Evolutionary conservation across 2,888 invertebrate species (phyloP).

Genomic region (Thera britannica): DNA sequence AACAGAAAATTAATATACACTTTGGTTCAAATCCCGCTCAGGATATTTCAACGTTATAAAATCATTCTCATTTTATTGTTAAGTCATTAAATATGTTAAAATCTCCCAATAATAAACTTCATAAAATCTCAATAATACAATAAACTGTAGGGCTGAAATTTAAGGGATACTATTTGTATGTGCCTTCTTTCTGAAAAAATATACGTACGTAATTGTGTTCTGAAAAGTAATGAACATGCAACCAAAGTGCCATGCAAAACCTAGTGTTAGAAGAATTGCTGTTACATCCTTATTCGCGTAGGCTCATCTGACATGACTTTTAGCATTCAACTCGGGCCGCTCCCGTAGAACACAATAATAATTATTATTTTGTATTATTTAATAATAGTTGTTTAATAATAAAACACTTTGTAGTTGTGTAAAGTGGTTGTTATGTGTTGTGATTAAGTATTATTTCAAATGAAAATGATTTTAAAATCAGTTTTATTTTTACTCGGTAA

Average conservation of each 20-base stretch:
- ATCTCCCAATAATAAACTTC: too few relatives aligned
- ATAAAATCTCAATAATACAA: too few relatives aligned
- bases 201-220: too few relatives aligned
- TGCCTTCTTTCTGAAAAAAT: too few relatives aligned
- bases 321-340: slow-evolving; percentile 17
- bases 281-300: slow-evolving; percentile 1
- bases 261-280: not conserved
- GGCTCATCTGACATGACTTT: not conserved
- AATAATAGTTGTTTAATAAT: slow-evolving; percentile 4
- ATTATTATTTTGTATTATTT: slow-evolving; percentile 13
- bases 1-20: too few relatives aligned
- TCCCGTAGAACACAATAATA: slow-evolving; percentile 4
- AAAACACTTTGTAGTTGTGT: slow-evolving; percentile 1
- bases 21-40: too few relatives aligned
- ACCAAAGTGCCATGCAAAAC: not conserved
- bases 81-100: too few relatives aligned
- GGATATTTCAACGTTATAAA: too few relatives aligned
- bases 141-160: too few relatives aligned
- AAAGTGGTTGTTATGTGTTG: slow-evolving; percentile 10
- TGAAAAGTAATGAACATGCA: too few relatives aligned
- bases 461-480: slow-evolving; percentile 36
- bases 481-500: slow-evolving; percentile 45
- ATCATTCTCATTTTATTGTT: too few relatives aligned
- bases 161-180: too few relatives aligned
- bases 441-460: slow-evolving; percentile 5